Conservation (phyloP, 2,113 vertebrate species). For the Smithornis capensis region DNA sequence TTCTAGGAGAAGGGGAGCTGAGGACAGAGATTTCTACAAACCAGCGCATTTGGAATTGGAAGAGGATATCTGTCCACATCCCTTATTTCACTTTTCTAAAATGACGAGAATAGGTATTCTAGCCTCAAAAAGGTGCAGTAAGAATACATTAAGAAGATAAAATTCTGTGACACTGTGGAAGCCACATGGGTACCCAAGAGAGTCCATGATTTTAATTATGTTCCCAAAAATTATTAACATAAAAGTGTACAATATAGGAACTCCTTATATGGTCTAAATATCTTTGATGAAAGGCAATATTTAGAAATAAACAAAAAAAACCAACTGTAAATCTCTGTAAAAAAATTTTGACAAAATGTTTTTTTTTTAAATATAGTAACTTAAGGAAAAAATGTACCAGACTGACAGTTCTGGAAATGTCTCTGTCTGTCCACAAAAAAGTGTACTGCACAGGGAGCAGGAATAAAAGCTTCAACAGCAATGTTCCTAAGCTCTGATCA, state of each 20-base stretch:
- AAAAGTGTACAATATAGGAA: neutral
- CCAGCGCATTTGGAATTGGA: neutral
- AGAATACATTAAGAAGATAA: neutral
- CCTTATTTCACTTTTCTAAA: neutral
- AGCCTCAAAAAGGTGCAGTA: neutral
- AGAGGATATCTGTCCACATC: neutral
- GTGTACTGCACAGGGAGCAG: neutral
- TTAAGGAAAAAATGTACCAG: conserved; percentile 5
- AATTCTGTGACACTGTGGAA: neutral
- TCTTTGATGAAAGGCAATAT: neutral
- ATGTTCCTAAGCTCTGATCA: conserved; percentile 54
- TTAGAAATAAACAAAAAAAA: neutral
- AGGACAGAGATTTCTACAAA: conserved; percentile 10
- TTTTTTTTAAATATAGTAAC: neutral
- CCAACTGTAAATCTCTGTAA: neutral
- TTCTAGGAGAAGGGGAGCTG: neutral
- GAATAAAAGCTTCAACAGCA: conserved; percentile 48
- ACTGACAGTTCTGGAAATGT: conserved; percentile 38
- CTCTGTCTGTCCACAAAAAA: conserved; percentile 38
- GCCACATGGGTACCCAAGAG: neutral
- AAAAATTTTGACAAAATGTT: neutral
- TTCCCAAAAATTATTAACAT: neutral
- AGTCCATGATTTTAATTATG: neutral
- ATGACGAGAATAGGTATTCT: neutral
- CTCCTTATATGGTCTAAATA: neutral